A percentile compares a stretch with the other conserved stretches of the same genome.
Conservation (phyloP, 2,797 vertebrate genomes). For the Bufotes viridis region DNA sequence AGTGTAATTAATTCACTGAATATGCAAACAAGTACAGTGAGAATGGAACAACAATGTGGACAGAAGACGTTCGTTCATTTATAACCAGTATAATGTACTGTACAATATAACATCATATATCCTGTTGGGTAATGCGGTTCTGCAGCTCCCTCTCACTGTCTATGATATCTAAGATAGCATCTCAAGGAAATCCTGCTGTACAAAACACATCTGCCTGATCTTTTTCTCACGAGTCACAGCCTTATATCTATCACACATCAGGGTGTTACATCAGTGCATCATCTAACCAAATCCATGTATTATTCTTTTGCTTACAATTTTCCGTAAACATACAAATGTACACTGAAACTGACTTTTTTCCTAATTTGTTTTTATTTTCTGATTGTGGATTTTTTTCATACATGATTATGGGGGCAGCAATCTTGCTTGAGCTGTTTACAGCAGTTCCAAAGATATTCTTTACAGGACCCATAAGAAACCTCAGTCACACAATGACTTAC, state of each 20-base stretch:
- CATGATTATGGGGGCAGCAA: too few species aligned
- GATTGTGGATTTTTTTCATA: too few species aligned
- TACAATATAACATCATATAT: constrained; percentile 26
- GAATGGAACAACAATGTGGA: not conserved
- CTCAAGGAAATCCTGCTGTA: constrained; percentile 50
- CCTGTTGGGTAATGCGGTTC: constrained; percentile 29
- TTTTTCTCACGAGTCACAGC: constrained; percentile 25
- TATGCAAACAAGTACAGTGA: not conserved
- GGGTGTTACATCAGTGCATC: not conserved
- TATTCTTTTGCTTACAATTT: not conserved
- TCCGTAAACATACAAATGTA: too few species aligned
- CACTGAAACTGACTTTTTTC: too few species aligned
- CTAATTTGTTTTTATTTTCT: too few species aligned
- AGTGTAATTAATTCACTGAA: too few species aligned
- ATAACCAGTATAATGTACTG: not conserved
- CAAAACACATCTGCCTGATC: constrained; percentile 12
- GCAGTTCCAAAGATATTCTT: too few species aligned
- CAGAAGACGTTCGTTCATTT: constrained; percentile 18
- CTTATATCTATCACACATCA: not conserved
- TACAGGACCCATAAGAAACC: too few species aligned
- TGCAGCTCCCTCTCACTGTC: constrained; percentile 32
- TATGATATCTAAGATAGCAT: constrained; percentile 36
- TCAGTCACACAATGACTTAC: too few species aligned
- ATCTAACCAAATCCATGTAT: not conserved
- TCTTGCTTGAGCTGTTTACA: too few species aligned